These are phyloP conservation scores for Melopsittacus undulatus DNA, from an alignment of 2,797 vertebrate genomes.

Conservation along the genomic window DNA sequence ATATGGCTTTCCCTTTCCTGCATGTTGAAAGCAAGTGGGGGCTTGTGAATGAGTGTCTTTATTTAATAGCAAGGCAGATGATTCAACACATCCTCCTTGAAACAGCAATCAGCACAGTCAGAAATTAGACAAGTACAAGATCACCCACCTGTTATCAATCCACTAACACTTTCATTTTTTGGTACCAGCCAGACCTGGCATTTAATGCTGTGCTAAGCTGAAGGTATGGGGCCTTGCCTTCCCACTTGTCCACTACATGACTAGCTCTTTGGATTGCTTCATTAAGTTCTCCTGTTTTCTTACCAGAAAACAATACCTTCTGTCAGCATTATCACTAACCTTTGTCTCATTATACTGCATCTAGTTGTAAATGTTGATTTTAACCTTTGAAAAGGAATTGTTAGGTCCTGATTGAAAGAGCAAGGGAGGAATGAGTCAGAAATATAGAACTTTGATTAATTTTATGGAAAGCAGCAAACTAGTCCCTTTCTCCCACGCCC, in stretches of 20 bases:
- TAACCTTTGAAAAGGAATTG: background rate
- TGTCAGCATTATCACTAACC: background rate
- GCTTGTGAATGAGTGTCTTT: background rate
- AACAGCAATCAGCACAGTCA: background rate
- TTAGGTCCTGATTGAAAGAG: background rate
- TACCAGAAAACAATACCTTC: background rate
- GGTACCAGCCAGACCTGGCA: background rate
- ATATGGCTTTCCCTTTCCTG: background rate
- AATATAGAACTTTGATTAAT: background rate
- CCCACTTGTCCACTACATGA: background rate
- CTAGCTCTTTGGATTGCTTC: background rate
- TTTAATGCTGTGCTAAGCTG: background rate
- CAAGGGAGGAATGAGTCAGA: background rate
- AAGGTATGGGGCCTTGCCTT: background rate
- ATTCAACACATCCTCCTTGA: background rate
- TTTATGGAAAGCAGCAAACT: background rate
- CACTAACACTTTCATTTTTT: background rate
- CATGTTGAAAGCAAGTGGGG: background rate
- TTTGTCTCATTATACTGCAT: background rate
- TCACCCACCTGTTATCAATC: background rate
- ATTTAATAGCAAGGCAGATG: background rate
- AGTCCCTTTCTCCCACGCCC: background rate
- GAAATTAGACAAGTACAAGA: background rate
- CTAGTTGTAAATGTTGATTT: background rate
- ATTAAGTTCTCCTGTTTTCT: background rate